Percentiles rank a stretch among this genome's conserved stretches.
Conservation (phyloP, 2,113 vertebrate species). For the Carollia perspicillata region DNA sequence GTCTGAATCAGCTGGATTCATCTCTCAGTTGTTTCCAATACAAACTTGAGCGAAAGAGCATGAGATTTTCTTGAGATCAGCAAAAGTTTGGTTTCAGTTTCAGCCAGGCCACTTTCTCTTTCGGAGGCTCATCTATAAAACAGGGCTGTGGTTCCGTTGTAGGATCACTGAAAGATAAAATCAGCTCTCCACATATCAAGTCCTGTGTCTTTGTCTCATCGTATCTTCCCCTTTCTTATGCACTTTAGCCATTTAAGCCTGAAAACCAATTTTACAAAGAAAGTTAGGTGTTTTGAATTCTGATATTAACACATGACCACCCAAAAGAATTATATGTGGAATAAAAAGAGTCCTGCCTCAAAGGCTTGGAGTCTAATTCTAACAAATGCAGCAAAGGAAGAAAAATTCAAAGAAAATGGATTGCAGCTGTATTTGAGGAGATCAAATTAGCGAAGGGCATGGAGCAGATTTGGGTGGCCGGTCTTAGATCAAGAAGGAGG, state of each 20-base stretch:
- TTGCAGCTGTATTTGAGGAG: constrained; percentile 62
- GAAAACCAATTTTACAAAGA: constrained; percentile 27
- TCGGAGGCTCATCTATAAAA: not conserved
- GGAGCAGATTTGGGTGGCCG: constrained; percentile 28
- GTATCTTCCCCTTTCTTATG: not conserved
- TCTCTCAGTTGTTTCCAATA: not conserved
- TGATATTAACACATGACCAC: not conserved
- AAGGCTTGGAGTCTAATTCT: constrained; percentile 38
- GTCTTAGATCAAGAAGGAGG: constrained; percentile 49
- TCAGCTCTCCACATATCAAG: not conserved
- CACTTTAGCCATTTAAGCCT: constrained; percentile 7
- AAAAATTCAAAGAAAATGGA: constrained; percentile 60
- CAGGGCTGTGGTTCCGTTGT: not conserved
- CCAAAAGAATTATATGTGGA: constrained; percentile 11
- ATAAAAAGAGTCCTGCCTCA: constrained; percentile 32
- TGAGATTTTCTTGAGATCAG: not conserved
- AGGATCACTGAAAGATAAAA: not conserved
- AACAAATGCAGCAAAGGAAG: constrained; percentile 37
- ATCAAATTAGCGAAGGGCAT: constrained; percentile 54
- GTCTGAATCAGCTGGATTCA: not conserved
- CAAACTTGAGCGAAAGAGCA: not conserved
- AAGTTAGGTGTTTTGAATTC: constrained; percentile 40
- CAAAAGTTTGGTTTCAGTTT: not conserved
- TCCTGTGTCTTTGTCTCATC: not conserved
- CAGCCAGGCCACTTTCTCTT: not conserved